Percentiles rank a stretch among this genome's conserved stretches.
Evolutionary conservation across 2,888 invertebrate species (phyloP).

Genomic region (Drosophila austrosaltans): DNA sequence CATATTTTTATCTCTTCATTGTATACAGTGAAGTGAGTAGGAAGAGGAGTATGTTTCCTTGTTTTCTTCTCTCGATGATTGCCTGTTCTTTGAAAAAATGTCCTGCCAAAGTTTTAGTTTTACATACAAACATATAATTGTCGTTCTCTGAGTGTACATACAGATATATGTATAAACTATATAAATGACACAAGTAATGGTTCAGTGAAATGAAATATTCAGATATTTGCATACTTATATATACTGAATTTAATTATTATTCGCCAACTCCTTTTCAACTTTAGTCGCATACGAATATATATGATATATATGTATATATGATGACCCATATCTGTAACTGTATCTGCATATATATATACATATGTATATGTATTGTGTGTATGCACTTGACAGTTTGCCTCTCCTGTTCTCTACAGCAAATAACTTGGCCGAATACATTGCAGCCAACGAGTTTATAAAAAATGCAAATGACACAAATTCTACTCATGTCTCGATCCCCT

Average conservation of each 20-base stretch:
- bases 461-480: conserved; percentile 58
- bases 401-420: not conserved
- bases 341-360: not conserved
- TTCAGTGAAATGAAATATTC: conserved; percentile 8
- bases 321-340: conserved; percentile 55
- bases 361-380: not conserved
- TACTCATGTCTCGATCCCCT: conserved; percentile 6
- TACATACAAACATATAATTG: not conserved
- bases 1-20: too few relatives aligned
- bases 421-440: conserved; percentile 1
- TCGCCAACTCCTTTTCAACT: not conserved
- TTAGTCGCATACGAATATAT: conserved; percentile 11
- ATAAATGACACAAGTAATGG: conserved; percentile 4
- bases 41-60: too few relatives aligned
- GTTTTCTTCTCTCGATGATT: too few relatives aligned
- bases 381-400: not conserved
- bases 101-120: too few relatives aligned
- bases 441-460: conserved; percentile 32
- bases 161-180: conserved; percentile 5
- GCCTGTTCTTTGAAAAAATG: too few relatives aligned
- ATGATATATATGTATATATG: conserved; percentile 17
- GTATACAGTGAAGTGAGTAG: too few relatives aligned
- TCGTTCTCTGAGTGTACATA: conserved; percentile 4
- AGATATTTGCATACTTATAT: conserved; percentile 13
- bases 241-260: conserved; percentile 15